These are phyloP conservation scores for Caenorhabditis virilis DNA, from an alignment of 2,888 invertebrate species.

Conservation along the genomic window DNA sequence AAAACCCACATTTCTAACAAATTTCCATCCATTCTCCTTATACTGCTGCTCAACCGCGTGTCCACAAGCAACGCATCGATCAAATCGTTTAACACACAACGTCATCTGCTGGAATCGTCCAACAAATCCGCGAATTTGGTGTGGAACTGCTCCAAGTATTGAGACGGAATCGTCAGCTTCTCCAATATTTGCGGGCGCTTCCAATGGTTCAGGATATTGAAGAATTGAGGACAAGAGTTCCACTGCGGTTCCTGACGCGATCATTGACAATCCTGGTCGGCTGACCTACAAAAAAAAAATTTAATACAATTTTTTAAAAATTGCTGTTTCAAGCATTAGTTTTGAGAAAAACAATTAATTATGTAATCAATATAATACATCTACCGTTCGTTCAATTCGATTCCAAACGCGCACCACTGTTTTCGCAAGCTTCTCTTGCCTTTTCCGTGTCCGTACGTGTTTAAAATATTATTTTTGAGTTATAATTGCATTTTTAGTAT, in stretches of 20 bases:
- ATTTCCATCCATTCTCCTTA: constrained; percentile 47
- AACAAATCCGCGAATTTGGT: constrained; percentile 84
- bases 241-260: constrained; percentile 78
- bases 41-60: constrained; percentile 66
- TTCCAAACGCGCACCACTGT: no score
- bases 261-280: constrained; percentile 87
- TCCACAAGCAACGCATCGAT: constrained; percentile 91
- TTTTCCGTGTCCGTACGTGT: no score
- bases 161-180: constrained; percentile 46
- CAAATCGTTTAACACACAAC: constrained; percentile 85
- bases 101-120: constrained; percentile 78
- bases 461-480: no score
- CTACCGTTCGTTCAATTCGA: no score
- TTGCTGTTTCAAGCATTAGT: no score
- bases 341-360: no score
- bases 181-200: constrained; percentile 31
- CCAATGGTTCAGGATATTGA: constrained; percentile 80
- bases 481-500: no score
- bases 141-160: constrained; percentile 64
- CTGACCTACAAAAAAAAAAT: constrained; percentile 74
- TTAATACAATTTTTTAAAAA: no score
- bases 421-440: no score
- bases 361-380: no score
- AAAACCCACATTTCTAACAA: constrained; percentile 49
- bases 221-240: constrained; percentile 85